These are phyloP conservation scores for Delichon dasypus DNA, from an alignment of 2,797 vertebrate species.

Conservation along the genomic window DNA sequence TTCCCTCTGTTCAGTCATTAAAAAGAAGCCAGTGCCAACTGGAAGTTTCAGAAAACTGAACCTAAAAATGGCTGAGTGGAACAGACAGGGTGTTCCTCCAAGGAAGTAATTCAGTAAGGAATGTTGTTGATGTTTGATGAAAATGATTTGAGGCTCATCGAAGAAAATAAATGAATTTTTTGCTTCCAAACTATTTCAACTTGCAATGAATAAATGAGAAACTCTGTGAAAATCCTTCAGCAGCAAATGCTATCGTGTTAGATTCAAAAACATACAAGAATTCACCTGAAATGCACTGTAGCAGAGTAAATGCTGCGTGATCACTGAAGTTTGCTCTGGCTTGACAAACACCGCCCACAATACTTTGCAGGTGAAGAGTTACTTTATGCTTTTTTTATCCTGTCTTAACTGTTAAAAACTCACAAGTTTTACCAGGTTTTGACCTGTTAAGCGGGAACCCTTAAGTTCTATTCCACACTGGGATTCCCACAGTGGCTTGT, in stretches of 20 bases:
- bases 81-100: conserved; percentile 1
- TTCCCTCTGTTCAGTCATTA: neutral
- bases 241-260: neutral
- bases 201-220: neutral
- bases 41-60: conserved; percentile 3
- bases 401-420: neutral
- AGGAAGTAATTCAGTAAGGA: neutral
- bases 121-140: neutral
- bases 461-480: neutral
- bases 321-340: neutral
- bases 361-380: neutral
- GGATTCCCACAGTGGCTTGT: neutral
- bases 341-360: neutral
- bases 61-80: neutral
- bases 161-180: neutral
- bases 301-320: neutral
- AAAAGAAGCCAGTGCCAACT: neutral
- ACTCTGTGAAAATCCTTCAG: neutral
- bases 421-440: neutral
- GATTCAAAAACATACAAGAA: neutral
- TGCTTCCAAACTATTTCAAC: neutral
- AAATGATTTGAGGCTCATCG: neutral
- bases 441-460: neutral
- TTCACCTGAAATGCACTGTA: neutral
- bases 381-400: neutral